These are phyloP conservation scores for Theristicus caerulescens DNA, from an alignment of 2,113 vertebrate species.

Conservation along the genomic window DNA sequence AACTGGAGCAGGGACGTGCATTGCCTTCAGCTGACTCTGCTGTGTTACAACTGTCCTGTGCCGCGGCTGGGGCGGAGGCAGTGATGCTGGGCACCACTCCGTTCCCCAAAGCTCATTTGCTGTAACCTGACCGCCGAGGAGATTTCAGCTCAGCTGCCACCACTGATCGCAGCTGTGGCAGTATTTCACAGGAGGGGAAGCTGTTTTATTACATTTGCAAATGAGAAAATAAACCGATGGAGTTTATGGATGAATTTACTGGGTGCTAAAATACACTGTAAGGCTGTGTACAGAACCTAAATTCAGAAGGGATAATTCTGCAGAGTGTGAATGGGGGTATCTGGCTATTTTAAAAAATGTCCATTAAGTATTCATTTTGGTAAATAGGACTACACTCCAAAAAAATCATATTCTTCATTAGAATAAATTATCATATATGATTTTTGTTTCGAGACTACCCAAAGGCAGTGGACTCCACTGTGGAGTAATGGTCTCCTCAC, in stretches of 20 bases:
- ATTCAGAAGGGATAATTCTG: neutral
- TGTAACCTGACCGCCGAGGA: neutral
- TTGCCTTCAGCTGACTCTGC: neutral
- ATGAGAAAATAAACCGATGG: neutral
- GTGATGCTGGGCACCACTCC: accelerated
- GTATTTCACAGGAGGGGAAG: neutral
- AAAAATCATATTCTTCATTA: neutral
- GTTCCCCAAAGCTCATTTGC: accelerated
- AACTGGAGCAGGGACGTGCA: neutral
- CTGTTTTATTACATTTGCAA: neutral
- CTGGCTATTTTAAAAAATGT: neutral
- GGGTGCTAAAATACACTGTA: neutral
- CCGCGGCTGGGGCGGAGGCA: accelerated
- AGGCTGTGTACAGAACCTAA: neutral
- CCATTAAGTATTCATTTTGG: neutral
- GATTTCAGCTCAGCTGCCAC: neutral
- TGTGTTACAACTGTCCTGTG: accelerated
- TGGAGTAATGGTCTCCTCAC: neutral
- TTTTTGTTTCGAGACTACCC: neutral
- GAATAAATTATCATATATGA: neutral
- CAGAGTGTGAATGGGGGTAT: neutral
- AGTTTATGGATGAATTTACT: neutral
- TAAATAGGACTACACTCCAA: neutral
- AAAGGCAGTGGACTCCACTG: neutral
- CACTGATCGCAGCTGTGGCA: neutral